Evolutionary conservation across 2,113 vertebrate genomes (phyloP).

Genomic region (Crocuta crocuta): DNA sequence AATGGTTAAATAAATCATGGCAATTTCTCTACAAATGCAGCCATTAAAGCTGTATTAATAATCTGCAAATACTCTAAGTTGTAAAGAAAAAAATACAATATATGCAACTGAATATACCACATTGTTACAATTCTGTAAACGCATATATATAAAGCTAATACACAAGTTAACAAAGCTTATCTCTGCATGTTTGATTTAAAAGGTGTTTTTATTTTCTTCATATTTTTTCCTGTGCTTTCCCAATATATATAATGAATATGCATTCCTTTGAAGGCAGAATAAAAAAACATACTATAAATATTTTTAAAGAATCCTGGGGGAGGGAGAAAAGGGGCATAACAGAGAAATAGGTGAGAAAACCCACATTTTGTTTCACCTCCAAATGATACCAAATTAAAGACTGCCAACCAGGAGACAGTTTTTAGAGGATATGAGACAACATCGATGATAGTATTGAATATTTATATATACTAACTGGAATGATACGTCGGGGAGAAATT

Average conservation of each 20-base stretch:
- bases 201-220: constrained; percentile 55
- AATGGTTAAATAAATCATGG: constrained; percentile 49
- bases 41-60: background rate
- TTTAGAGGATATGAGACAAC: background rate
- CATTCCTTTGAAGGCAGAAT: constrained; percentile 10
- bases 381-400: background rate
- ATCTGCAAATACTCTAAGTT: constrained; percentile 44
- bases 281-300: background rate
- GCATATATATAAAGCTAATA: constrained; percentile 31
- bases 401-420: background rate
- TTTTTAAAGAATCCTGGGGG: background rate
- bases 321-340: background rate
- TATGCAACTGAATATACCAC: constrained; percentile 25
- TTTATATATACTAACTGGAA: background rate
- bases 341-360: constrained; percentile 1
- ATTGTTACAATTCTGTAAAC: constrained; percentile 48
- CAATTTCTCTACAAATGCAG: constrained; percentile 44
- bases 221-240: background rate
- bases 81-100: background rate
- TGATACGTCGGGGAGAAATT: background rate
- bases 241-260: background rate
- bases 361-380: background rate
- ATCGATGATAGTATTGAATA: background rate
- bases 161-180: constrained; percentile 26
- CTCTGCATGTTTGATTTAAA: constrained; percentile 37